These are phyloP conservation scores for Neoarius graeffei DNA, from an alignment of 2,113 vertebrate genomes.

Conservation along the genomic window DNA sequence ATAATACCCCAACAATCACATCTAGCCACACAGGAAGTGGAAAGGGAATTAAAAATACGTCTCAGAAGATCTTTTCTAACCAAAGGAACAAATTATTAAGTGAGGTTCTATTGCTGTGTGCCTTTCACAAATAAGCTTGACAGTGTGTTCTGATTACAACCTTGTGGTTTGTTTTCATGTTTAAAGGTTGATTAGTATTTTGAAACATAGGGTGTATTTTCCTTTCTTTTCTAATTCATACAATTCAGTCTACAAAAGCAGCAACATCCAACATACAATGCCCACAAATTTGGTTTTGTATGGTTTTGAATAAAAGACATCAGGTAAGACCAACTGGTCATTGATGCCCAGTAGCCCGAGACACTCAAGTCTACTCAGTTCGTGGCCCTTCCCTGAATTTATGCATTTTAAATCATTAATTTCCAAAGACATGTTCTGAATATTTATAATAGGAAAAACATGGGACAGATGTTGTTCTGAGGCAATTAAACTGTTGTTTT, in stretches of 20 bases:
- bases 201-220: not conserved
- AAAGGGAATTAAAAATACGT: not conserved
- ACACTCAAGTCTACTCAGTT: not conserved
- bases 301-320: not conserved
- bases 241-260: not conserved
- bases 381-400: not conserved
- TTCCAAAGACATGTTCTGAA: conserved; percentile 10
- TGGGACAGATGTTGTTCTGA: not conserved
- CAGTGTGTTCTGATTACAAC: no score
- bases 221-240: not conserved
- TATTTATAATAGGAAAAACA: not conserved
- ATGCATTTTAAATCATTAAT: conserved; percentile 8
- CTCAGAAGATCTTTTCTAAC: not conserved
- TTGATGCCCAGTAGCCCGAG: not conserved
- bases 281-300: not conserved
- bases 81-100: not conserved
- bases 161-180: not conserved
- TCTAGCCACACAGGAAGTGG: conserved; percentile 4
- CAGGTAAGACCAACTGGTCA: not conserved
- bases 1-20: conserved; percentile 23
- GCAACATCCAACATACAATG: no score
- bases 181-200: conserved; percentile 2
- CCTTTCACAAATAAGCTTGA: not conserved
- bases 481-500: conserved; percentile 15
- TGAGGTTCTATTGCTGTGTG: not conserved